Conservation (phyloP, 2,797 vertebrate genomes). For the Acomys russatus region DNA sequence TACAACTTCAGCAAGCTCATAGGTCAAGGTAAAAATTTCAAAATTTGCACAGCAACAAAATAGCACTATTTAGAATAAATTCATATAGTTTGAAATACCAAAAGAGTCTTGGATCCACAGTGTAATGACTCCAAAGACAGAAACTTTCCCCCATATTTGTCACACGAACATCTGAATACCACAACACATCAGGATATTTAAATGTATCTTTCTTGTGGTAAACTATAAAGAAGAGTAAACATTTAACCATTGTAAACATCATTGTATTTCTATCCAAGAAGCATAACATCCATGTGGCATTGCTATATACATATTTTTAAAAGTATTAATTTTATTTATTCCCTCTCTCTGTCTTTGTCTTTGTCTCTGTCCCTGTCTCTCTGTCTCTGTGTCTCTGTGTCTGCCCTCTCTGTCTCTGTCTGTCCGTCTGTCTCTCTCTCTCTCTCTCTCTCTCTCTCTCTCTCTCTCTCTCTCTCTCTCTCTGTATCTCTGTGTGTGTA, state of each 20-base stretch:
- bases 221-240: not conserved
- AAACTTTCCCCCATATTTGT: not conserved
- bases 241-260: too few relatives aligned
- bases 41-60: not conserved
- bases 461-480: too few relatives aligned
- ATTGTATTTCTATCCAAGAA: not conserved
- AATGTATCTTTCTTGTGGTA: not conserved
- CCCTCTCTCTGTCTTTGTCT: too few relatives aligned
- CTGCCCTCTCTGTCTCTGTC: too few relatives aligned
- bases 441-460: too few relatives aligned
- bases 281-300: not conserved
- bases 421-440: too few relatives aligned
- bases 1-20: not conserved
- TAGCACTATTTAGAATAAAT: not conserved
- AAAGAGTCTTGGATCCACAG: not conserved
- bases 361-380: too few relatives aligned
- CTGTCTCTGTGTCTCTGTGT: too few relatives aligned
- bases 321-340: not conserved
- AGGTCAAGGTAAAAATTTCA: not conserved
- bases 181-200: not conserved
- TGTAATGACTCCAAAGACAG: not conserved
- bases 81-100: not conserved
- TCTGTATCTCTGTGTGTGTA: not conserved
- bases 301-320: not conserved
- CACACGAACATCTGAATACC: not conserved